These are phyloP conservation scores for Podargus strigoides DNA, from an alignment of 2,797 vertebrate genomes.

Conservation along the genomic window DNA sequence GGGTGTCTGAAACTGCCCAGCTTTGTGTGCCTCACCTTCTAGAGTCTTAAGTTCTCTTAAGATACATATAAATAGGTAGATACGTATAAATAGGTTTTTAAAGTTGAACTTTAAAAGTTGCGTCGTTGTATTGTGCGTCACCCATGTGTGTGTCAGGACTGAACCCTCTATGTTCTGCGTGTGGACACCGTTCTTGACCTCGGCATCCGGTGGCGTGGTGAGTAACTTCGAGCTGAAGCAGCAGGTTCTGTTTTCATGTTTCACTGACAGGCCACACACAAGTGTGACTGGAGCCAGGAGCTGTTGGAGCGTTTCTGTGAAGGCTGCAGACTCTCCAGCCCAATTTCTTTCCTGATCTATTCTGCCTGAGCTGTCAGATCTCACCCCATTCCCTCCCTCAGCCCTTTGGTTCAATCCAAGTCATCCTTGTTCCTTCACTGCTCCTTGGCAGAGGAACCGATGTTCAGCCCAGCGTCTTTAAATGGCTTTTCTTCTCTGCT, in stretches of 20 bases:
- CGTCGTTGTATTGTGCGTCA: not conserved
- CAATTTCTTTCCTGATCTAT: not conserved
- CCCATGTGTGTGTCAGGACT: accelerated
- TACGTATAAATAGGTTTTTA: accelerated
- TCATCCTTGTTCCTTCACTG: not conserved
- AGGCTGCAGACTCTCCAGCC: not conserved
- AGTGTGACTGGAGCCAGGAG: not conserved
- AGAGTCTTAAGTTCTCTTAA: not conserved
- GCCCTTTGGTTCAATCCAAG: not conserved
- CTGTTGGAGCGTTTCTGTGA: not conserved
- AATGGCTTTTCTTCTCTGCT: not conserved
- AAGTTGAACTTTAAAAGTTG: not conserved
- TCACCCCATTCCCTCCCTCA: not conserved
- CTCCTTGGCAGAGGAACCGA: not conserved
- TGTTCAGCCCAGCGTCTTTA: not conserved
- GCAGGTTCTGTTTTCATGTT: not conserved
- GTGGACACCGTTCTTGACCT: accelerated
- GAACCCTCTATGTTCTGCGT: accelerated
- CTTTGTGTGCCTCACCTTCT: not conserved
- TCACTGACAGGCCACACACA: not conserved
- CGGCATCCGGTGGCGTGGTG: accelerated
- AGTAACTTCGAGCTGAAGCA: not conserved
- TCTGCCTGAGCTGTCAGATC: not conserved
- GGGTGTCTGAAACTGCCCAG: not conserved
- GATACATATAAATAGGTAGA: accelerated